These are phyloP conservation scores for Ceuthmochares aereus DNA, from an alignment of 2,113 vertebrate species.

Conservation along the genomic window DNA sequence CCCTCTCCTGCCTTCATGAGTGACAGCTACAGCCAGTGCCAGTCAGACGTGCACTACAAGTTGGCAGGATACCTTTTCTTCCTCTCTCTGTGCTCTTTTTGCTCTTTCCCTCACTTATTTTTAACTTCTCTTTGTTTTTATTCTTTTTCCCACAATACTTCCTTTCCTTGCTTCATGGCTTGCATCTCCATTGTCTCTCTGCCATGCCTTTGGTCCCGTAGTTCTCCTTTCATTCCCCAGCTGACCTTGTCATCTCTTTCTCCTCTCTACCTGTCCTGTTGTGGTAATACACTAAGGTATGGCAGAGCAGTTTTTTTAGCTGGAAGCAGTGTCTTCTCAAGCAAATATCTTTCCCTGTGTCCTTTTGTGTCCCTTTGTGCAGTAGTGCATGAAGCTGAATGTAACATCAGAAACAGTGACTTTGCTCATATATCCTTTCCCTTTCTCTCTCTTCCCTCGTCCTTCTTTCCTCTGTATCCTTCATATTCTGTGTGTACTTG, in stretches of 20 bases:
- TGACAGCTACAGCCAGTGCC: not conserved
- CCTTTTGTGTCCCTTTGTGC: not conserved
- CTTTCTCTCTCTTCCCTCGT: not conserved
- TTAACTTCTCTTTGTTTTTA: not conserved
- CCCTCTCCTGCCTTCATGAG: not conserved
- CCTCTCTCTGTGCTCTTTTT: not conserved
- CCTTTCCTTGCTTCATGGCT: not conserved
- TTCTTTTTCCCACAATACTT: not conserved
- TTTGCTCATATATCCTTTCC: not conserved
- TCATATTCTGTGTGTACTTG: not conserved
- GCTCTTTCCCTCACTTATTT: not conserved
- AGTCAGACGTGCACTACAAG: not conserved
- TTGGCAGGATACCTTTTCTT: not conserved
- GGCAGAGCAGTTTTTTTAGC: not conserved
- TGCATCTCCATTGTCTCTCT: rapidly evolving
- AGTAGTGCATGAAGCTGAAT: not conserved
- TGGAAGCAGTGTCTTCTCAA: not conserved
- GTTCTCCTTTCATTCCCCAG: not conserved
- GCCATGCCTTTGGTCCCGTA: not conserved
- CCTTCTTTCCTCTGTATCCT: not conserved
- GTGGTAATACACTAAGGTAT: rapidly evolving
- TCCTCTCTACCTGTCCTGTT: not conserved
- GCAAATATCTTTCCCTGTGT: not conserved
- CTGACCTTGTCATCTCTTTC: not conserved
- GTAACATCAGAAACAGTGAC: not conserved